Conservation (phyloP, 2,113 vertebrate genomes). For the Tursiops truncatus region DNA sequence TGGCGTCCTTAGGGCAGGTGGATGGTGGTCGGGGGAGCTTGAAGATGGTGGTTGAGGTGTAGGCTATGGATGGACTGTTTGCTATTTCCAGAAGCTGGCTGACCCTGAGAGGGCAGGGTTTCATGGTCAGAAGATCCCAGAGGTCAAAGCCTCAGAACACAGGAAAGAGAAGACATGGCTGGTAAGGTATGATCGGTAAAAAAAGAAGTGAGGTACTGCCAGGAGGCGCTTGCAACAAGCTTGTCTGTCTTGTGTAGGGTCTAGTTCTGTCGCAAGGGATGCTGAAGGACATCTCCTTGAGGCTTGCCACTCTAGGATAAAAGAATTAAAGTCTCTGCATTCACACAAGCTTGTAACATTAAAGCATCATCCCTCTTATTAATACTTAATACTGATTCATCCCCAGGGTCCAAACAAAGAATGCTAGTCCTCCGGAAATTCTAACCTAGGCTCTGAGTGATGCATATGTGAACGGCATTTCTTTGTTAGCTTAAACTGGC, state of each 20-base stretch:
- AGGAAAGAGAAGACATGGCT: neutral
- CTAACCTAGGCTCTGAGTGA: neutral
- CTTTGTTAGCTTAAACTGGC: neutral
- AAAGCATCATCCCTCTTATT: neutral
- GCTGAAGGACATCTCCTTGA: neutral
- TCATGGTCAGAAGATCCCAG: neutral
- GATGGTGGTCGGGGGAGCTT: neutral
- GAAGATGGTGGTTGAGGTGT: neutral
- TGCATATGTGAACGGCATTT: neutral
- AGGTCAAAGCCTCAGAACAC: neutral
- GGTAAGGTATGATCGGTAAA: neutral
- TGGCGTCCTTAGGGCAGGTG: neutral
- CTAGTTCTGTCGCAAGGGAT: neutral
- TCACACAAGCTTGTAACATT: neutral
- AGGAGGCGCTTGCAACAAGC: neutral
- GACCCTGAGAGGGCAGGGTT: neutral
- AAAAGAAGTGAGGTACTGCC: neutral
- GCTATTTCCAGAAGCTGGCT: neutral
- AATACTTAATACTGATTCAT: neutral
- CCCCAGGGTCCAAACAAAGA: neutral
- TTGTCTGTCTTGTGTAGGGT: neutral
- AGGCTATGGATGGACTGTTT: neutral
- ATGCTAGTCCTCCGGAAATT: neutral
- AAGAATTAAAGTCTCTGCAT: neutral
- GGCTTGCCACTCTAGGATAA: neutral